Evolutionary conservation across 2,113 vertebrate species (phyloP), one percentile per base, ranked within the genome.

Genomic region (Natator depressus): DNA sequence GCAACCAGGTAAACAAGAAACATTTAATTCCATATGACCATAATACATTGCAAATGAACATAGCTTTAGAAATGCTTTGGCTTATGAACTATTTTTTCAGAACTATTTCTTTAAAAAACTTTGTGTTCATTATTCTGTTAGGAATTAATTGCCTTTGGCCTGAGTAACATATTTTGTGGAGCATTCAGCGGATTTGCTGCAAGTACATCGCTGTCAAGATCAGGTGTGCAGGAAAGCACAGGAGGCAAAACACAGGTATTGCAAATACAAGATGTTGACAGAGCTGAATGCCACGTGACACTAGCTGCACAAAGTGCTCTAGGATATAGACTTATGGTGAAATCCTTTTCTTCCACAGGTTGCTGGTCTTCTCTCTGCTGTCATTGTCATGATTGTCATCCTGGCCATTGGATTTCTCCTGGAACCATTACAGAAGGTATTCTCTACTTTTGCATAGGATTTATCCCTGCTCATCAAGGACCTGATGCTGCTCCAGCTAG

Each of bases 171-270:
- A 89, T 98, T 99, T 75, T 96, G 98, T 59, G 99, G 99, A n/a
- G 97, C 98, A 4, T 99, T 99, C 96, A 99, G 97, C 97, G 99
- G 99, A 12, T 99, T 99, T 97, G 99, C 98, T 17, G 98, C 98
- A 1, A 99, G 99, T 69, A 99, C 99, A 1, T 98, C 99, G 91
- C 98, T 99, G 46, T 99, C 99, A 49, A 99, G 99, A 96, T 99
- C 98, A 3, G 99, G 98, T 17, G 99, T 99, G 47, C 99, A 99
- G 95, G 99, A 99, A 93, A 99, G 99, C 95, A 99, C 99, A 1
- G 99, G 99, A 35, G 99, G 99, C 4, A 99, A 99, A 98, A 99
- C 99, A 0, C 99, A 99, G 99, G 99, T 99, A 98, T 8, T 38
- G 51, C 27, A 59, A 59, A 35, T 62, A 84, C 81, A 2, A 89